Evolutionary conservation across 2,888 invertebrate genomes (phyloP), one percentile per base, ranked within the genome.

Genomic region (Poecilobothrus nobilitatus): DNA sequence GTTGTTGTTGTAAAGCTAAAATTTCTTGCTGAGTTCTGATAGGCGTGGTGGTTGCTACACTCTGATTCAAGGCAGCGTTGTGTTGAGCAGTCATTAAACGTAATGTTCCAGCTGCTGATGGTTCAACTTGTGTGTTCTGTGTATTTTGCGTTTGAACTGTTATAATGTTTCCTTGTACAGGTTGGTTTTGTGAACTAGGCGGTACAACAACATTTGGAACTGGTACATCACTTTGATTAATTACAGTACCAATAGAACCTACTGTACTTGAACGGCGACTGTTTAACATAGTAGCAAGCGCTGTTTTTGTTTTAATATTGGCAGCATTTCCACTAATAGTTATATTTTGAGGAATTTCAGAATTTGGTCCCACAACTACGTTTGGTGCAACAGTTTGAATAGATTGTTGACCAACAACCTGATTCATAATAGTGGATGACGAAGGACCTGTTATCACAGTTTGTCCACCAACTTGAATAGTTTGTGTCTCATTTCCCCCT

Each of bases 201-300:
- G 15, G 15, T 53, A 18, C 15, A 53, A 53, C 53, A 53, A 53
- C 18, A 18, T 2, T 53, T 18, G 15, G 15, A 1, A 74, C 71
- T 64, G 71, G 66, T 5, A 72, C 73, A 21, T 70, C 71, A 0
- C 71, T 71, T 6, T 69, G 69, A 15, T 67, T 69, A n/a, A 69
- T 70, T 9, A 68, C 68, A 21, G 69, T 22, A 37, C 69, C 70
- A 7, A 53, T 21, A 18, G 67, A 10, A n/a, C 71, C 67, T 34
- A 70, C 68, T 33, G 53, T 53, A 53, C 53, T 53, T 7, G 53
- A 53, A 53, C 69, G 68, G 21, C 95, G 86, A 76, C 89, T 95
- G 76, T 91, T 95, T 71, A 97, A 84, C 92, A 97, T 93, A 80
- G 96, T 95, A 20, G 96, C 96, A 69, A 97, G 84, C 0, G 97